Conservation (phyloP, 2,113 vertebrate genomes). For the Hystrix brachyura region DNA sequence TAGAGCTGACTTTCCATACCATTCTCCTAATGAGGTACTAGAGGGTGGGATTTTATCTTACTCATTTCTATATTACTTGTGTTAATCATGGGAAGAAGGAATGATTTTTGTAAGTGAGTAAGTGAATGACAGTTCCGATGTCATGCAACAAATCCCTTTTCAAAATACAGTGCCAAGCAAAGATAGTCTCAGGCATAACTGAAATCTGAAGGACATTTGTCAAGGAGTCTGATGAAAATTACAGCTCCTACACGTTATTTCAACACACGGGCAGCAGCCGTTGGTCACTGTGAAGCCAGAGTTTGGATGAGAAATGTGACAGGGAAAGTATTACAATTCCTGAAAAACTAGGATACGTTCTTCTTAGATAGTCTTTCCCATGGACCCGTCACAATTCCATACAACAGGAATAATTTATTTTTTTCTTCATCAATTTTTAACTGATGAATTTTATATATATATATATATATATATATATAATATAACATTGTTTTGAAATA, state of each 20-base stretch:
- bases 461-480: neutral
- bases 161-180: neutral
- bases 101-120: neutral
- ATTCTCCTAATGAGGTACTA: neutral
- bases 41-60: neutral
- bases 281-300: neutral
- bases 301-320: neutral
- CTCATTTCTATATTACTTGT: neutral
- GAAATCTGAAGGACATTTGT: neutral
- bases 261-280: neutral
- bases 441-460: neutral
- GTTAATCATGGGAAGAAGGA: neutral
- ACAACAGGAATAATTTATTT: neutral
- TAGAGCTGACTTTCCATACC: no score
- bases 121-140: neutral
- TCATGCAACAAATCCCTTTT: neutral
- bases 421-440: neutral
- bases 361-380: neutral
- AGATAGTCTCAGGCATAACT: neutral
- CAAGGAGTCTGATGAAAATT: neutral
- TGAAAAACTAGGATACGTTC: neutral
- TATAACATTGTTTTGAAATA: neutral
- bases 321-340: neutral
- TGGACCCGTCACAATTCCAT: neutral
- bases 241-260: neutral